Percentiles rank a stretch among this genome's conserved stretches.
Evolutionary conservation across 1,140 invertebrate species (phyloP).

Genomic region (Hycleus cichorii): DNA sequence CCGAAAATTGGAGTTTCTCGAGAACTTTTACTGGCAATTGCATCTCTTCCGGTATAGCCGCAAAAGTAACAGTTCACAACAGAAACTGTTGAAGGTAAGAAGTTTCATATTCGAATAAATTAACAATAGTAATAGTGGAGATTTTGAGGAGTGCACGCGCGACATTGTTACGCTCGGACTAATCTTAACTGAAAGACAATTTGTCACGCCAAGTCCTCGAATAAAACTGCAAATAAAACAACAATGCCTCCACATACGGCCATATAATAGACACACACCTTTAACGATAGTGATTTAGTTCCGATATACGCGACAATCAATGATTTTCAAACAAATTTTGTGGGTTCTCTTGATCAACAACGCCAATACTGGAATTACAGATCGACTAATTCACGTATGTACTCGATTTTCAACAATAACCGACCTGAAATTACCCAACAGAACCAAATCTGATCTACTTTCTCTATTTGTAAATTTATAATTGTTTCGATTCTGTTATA

Average conservation of each 20-base stretch:
- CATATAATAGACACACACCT: neutral
- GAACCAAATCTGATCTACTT: constrained; percentile 26
- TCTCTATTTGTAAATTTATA: constrained; percentile 2
- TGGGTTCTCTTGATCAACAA: neutral
- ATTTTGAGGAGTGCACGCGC: neutral
- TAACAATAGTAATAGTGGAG: too few species aligned
- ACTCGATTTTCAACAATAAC: constrained; percentile 21
- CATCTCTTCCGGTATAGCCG: too few species aligned
- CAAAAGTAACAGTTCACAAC: too few species aligned
- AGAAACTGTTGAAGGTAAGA: too few species aligned
- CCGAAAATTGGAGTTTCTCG: too few species aligned
- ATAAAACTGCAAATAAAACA: constrained; percentile 26
- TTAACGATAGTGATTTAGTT: constrained; percentile 2
- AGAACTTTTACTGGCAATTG: too few species aligned
- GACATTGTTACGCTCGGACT: constrained; percentile 10
- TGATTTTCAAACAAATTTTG: neutral
- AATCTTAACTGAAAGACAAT: constrained; percentile 34
- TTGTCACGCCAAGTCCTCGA: constrained; percentile 34
- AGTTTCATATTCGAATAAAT: too few species aligned
- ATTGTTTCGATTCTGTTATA: neutral
- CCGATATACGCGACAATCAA: neutral
- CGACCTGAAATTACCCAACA: constrained; percentile 28
- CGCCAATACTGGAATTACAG: neutral
- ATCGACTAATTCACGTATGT: constrained; percentile 1
- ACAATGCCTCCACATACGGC: constrained; percentile 13